Base-by-base conservation (phyloP, 2,888 invertebrate genomes). In the Apamea sordens region DNA sequence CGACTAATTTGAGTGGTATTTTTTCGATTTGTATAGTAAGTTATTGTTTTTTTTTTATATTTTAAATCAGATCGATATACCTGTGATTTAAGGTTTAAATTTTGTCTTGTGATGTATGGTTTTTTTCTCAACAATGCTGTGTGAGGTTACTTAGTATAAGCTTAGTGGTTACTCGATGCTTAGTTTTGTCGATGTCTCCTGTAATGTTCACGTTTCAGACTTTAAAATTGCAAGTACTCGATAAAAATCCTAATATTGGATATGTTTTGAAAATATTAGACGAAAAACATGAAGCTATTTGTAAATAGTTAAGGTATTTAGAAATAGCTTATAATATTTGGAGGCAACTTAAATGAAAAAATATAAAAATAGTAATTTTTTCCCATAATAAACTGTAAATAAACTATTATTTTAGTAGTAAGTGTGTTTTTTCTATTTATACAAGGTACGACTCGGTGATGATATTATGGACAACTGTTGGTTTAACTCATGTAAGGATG, bases 371-470 rank as follows among this genome's bases (percentile, higher is more conserved):
- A 94, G 95, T 93, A 96, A 95, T 93, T 95, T 93, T 93, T 92
- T 93, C 92, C 92, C 92, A 92, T 92, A 90, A 92, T 93, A 94
- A 94, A 95, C 91, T 96, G 96, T 96, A 96, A 96, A 96, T 96
- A 96, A 95, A 97, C 95, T 94, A 94, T 94, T 95, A 97, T 95
- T 95, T 95, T 96, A 97, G 96, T 94, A 94, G 94, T 92, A 93
- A 86, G 82, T 78, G 77, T 88, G 90, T 91, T 91, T 93, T 92
- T 93, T 89, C 87, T 84, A 77, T 89, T 91, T 92, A 88, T 85
- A 81, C 80, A 76, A 65, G 73, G 84, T 86, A 86, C 83, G 63
- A 64, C 68, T 50, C 53, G 28, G 32, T 64, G 71, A 65, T 76
- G 73, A 79, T 79, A 79, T 74, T 83, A 36, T 67, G 71, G 68